A percentile compares a stretch with the other conserved stretches of the same genome.
Evolutionary conservation across 2,113 vertebrate genomes (phyloP).

Genomic region (Empidonax traillii): DNA sequence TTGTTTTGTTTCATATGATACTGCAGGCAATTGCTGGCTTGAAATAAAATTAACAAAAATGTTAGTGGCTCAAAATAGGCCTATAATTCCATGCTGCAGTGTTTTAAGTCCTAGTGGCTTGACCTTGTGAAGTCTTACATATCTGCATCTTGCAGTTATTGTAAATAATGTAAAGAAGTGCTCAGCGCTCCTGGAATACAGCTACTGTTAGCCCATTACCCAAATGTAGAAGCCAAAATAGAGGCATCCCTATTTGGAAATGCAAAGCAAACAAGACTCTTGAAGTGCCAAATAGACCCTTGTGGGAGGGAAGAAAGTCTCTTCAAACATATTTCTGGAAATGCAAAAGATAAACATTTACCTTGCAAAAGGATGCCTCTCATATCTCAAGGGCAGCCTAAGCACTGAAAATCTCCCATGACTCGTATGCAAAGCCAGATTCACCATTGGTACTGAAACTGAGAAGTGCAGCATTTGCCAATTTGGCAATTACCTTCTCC

Average conservation of each 20-base stretch:
- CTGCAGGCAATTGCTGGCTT: constrained; percentile 10
- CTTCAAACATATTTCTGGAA: neutral
- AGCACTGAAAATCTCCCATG: neutral
- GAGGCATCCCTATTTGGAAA: neutral
- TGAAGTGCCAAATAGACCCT: neutral
- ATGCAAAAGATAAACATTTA: neutral
- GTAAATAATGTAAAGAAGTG: neutral
- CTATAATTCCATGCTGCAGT: constrained; percentile 20
- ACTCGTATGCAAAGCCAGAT: neutral
- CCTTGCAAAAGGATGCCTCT: neutral
- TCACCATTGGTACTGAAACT: neutral
- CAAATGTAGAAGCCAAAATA: neutral
- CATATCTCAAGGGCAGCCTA: neutral
- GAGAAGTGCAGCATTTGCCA: neutral
- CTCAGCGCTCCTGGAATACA: neutral
- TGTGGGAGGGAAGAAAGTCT: neutral
- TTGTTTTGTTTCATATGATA: neutral
- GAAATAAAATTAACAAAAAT: neutral
- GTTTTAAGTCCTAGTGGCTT: neutral
- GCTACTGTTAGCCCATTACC: neutral
- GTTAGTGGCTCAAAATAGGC: constrained; percentile 22
- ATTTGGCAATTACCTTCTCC: neutral
- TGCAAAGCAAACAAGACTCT: neutral
- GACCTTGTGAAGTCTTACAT: neutral
- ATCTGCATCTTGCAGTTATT: neutral